Conservation (phyloP, 2,113 vertebrate species). For the Aleadryas rufinucha region DNA sequence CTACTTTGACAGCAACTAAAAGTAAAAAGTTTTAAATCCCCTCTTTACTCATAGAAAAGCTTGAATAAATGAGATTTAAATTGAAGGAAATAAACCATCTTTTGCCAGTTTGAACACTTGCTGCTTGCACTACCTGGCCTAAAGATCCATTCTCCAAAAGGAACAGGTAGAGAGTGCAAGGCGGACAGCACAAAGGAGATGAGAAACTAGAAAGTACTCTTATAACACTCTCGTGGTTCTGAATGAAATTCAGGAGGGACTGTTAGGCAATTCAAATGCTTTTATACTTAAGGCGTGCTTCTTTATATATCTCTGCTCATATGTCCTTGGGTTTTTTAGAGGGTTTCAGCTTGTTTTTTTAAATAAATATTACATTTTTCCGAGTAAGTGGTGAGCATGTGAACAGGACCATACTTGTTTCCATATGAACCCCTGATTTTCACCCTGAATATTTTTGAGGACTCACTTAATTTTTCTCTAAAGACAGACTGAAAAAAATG, state of each 20-base stretch:
- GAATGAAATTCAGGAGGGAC: not conserved
- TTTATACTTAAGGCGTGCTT: not conserved
- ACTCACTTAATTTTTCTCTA: not conserved
- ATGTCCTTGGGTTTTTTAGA: not conserved
- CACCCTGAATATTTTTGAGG: not conserved
- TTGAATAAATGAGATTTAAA: not conserved
- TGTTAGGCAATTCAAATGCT: not conserved
- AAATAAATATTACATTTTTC: not conserved
- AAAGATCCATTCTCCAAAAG: not conserved
- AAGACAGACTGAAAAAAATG: not conserved
- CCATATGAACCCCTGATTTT: not conserved
- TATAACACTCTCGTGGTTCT: not conserved
- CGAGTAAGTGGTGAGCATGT: not conserved
- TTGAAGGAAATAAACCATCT: not conserved
- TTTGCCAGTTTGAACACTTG: not conserved
- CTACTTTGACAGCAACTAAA: not conserved
- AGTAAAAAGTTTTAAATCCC: not conserved
- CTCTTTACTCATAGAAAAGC: not conserved
- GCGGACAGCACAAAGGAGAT: not conserved
- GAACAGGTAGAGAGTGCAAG: not conserved
- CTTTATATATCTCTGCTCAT: not conserved
- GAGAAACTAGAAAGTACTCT: not conserved
- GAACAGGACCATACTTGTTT: not conserved
- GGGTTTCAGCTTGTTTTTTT: fast-evolving
- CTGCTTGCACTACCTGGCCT: not conserved